Evolutionary conservation across 2,113 vertebrate species (phyloP).

Genomic region (Erpornis zantholeuca): DNA sequence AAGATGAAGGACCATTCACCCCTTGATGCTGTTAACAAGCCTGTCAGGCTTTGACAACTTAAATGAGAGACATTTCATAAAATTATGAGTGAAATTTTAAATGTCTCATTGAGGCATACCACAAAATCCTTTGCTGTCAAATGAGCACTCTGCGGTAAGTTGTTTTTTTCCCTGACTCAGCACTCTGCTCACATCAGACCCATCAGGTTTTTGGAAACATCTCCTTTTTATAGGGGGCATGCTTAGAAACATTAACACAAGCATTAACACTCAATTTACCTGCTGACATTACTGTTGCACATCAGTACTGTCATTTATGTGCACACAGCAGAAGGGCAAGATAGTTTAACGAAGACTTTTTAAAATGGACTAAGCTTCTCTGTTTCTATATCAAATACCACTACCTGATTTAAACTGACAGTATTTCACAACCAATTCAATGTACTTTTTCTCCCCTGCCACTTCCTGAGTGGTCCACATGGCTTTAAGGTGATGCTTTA

Average conservation of each 20-base stretch:
- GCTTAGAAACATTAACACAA: background rate
- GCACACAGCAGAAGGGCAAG: background rate
- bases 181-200: background rate
- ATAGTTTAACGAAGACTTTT: background rate
- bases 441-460: background rate
- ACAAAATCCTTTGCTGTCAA: constrained; percentile 37
- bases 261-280: background rate
- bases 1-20: constrained; percentile 50
- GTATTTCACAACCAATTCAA: background rate
- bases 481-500: background rate
- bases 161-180: background rate
- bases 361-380: background rate
- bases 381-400: background rate
- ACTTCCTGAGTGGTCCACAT: background rate
- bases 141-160: background rate
- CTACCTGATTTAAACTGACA: background rate
- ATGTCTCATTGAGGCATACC: background rate
- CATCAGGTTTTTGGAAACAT: background rate
- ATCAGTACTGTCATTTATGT: background rate
- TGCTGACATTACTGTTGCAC: background rate
- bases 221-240: background rate
- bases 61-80: constrained; percentile 51
- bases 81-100: constrained; percentile 49
- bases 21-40: constrained; percentile 51
- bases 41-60: constrained; percentile 53